Evolutionary conservation across 2,888 invertebrate species (phyloP).

Genomic region (Pharmacophagus antenor): DNA sequence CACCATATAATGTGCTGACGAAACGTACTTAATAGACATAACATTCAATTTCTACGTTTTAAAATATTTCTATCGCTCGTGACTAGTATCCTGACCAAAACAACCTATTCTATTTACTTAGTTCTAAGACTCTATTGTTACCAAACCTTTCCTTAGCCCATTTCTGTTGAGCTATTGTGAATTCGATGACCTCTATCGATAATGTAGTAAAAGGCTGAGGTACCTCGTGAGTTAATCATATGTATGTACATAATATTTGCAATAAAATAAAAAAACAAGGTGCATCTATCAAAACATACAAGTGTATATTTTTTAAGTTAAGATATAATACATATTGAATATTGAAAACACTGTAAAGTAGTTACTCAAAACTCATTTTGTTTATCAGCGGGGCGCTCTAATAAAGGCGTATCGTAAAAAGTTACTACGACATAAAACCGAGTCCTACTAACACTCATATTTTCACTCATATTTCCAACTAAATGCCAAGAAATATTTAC

Average conservation of each 20-base stretch:
- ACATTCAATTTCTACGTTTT: constrained; percentile 4
- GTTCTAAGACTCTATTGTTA: constrained; percentile 24
- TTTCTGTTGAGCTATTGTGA: constrained; percentile 16
- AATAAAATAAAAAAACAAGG: neutral
- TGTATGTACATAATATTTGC: neutral
- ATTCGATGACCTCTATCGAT: constrained; percentile 30
- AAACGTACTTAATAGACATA: constrained; percentile 2
- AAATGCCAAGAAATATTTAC: neutral
- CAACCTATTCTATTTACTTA: constrained; percentile 20
- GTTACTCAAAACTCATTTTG: neutral
- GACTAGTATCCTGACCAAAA: constrained; percentile 22
- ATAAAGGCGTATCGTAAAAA: constrained; percentile 21
- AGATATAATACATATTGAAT: neutral
- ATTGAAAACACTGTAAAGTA: neutral
- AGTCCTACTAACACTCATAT: neutral
- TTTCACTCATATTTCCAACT: neutral
- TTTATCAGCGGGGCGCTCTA: constrained; percentile 3
- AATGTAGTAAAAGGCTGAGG: constrained; percentile 16
- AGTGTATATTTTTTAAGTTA: neutral
- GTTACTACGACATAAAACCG: constrained; percentile 11
- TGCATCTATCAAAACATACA: neutral
- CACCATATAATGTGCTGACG: neutral
- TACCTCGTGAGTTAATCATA: constrained; percentile 11
- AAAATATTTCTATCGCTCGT: constrained; percentile 24
- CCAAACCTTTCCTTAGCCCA: constrained; percentile 25